These are phyloP conservation scores for Polydrusus tereticollis DNA, from an alignment of 2,888 invertebrate species.

Conservation along the genomic window DNA sequence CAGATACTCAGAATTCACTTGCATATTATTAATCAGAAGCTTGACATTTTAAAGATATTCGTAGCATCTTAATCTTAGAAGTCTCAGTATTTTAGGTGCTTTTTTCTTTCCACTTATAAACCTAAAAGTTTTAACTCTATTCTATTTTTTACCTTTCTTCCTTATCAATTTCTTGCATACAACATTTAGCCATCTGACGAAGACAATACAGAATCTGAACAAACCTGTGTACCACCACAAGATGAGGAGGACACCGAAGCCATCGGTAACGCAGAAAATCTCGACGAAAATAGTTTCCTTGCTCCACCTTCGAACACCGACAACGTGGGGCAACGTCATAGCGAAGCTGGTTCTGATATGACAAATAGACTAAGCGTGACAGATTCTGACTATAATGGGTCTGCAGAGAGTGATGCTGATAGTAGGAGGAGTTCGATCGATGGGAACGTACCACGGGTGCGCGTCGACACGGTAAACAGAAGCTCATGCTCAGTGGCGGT, in stretches of 20 bases:
- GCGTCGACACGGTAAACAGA: slow-evolving; percentile 46
- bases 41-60: too few species aligned
- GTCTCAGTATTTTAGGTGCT: background rate
- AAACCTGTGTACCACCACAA: background rate
- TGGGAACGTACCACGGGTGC: slow-evolving; percentile 9
- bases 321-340: background rate
- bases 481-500: slow-evolving; percentile 32
- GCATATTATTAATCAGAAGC: too few species aligned
- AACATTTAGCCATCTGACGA: slow-evolving; percentile 37
- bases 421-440: slow-evolving; percentile 56
- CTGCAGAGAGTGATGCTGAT: slow-evolving; percentile 63
- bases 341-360: slow-evolving; percentile 37
- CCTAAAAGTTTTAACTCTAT: background rate
- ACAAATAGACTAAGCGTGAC: slow-evolving; percentile 43
- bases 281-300: background rate
- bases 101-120: background rate
- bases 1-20: too few species aligned
- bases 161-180: slow-evolving; percentile 29
- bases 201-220: slow-evolving; percentile 10
- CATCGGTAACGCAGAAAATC: slow-evolving; percentile 9
- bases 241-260: slow-evolving; percentile 2
- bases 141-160: background rate
- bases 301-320: background rate
- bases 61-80: too few species aligned
- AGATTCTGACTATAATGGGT: slow-evolving; percentile 65